A percentile compares a stretch with the other conserved stretches of the same genome.
Conservation (phyloP, 2,888 invertebrate genomes). For the Cistogaster globosa region DNA sequence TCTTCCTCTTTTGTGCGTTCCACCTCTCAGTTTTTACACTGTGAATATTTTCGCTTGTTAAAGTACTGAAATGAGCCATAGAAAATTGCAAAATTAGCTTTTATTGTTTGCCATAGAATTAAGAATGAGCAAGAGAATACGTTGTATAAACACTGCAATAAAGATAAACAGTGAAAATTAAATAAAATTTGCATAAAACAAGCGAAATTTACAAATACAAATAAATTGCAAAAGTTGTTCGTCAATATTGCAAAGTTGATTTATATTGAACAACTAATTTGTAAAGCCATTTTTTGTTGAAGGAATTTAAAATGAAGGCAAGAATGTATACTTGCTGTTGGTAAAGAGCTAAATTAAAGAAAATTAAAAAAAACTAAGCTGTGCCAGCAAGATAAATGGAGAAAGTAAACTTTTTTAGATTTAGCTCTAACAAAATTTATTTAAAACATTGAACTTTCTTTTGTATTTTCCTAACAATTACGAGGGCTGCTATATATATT, state of each 20-base stretch:
- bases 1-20: neutral
- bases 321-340: too few species aligned
- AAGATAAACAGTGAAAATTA: slow-evolving; percentile 34
- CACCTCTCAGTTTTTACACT: neutral
- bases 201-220: neutral
- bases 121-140: neutral
- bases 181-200: slow-evolving; percentile 27
- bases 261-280: slow-evolving; percentile 47
- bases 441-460: too few species aligned
- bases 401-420: too few species aligned
- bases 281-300: too few species aligned
- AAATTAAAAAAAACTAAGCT: too few species aligned
- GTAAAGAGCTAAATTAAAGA: too few species aligned
- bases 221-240: slow-evolving; percentile 21
- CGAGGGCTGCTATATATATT: too few species aligned
- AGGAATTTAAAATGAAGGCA: too few species aligned
- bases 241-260: slow-evolving; percentile 2
- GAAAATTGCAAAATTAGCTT: slow-evolving; percentile 43
- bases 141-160: neutral
- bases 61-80: neutral
- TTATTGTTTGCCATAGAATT: neutral
- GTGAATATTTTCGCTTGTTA: slow-evolving; percentile 9
- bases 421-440: too few species aligned
- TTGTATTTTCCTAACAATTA: too few species aligned
- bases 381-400: too few species aligned